Evolutionary conservation across 2,888 invertebrate genomes (phyloP).

Genomic region (Eupithecia subfuscata): DNA sequence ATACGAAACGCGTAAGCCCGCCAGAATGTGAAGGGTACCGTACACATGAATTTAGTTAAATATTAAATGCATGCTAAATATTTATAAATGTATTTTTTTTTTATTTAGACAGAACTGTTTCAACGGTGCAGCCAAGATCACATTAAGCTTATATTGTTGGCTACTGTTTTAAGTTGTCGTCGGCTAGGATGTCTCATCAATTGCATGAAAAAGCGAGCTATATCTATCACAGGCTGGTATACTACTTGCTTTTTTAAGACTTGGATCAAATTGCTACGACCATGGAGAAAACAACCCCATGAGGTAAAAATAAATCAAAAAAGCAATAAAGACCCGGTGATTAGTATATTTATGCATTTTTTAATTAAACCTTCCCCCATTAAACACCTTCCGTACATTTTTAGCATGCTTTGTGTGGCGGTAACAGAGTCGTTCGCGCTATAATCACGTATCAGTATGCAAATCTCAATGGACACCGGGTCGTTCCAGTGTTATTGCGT

Average conservation of each 20-base stretch:
- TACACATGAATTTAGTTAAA: neutral
- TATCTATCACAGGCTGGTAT: too few relatives aligned
- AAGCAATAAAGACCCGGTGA: neutral
- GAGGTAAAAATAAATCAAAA: conserved; percentile 6
- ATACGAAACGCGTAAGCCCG: conserved; percentile 1
- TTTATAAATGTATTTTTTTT: neutral
- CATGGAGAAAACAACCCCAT: neutral
- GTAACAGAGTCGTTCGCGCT: conserved; percentile 60
- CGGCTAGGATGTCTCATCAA: too few relatives aligned
- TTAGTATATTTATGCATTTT: neutral
- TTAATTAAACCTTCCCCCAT: conserved; percentile 11
- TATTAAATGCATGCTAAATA: neutral
- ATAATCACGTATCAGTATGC: conserved; percentile 77
- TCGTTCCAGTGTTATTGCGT: conserved; percentile 72
- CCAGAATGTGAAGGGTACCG: neutral
- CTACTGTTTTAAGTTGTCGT: neutral
- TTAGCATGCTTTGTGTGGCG: conserved; percentile 44
- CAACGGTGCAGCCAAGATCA: neutral
- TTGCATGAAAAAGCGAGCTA: too few relatives aligned
- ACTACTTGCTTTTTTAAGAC: neutral
- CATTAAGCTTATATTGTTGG: neutral
- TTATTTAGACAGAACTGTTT: neutral
- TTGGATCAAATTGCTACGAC: neutral
- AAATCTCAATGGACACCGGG: conserved; percentile 72
- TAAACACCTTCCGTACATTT: conserved; percentile 41